Evolutionary conservation across 2,797 vertebrate species (phyloP).

Genomic region (Coregonus sp.): DNA sequence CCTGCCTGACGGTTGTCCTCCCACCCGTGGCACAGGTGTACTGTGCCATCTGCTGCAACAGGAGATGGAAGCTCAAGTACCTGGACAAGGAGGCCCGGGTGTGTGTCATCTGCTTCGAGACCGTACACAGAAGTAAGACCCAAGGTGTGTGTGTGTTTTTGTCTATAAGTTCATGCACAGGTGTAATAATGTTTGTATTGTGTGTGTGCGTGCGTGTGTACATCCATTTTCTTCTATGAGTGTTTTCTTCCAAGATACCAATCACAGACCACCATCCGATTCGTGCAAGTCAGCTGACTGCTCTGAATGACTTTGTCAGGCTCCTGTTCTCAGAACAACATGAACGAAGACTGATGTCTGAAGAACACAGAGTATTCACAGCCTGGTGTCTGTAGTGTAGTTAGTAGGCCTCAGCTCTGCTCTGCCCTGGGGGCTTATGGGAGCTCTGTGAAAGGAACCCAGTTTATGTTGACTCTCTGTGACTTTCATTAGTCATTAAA

Average conservation of each 20-base stretch:
- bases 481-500: neutral
- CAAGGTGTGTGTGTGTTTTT: conserved; percentile 27
- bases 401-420: neutral
- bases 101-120: conserved; percentile 86
- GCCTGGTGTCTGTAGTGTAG: neutral
- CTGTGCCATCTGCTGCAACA: conserved; percentile 90
- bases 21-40: conserved; percentile 81
- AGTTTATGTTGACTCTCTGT: neutral
- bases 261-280: neutral
- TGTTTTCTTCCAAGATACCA: neutral
- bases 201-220: neutral
- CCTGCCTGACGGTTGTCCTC: neutral
- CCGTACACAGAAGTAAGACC: conserved; percentile 87
- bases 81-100: conserved; percentile 95
- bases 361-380: conserved; percentile 1
- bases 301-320: neutral
- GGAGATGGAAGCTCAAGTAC: conserved; percentile 90
- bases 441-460: neutral
- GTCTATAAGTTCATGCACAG: conserved; percentile 76
- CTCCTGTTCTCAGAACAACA: neutral
- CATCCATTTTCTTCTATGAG: neutral
- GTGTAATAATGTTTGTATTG: conserved; percentile 75
- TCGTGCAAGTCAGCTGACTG: neutral
- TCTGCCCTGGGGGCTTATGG: neutral
- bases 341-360: neutral